Conservation (phyloP, 2,113 vertebrate genomes). For the Rhizomys pruinosus region DNA sequence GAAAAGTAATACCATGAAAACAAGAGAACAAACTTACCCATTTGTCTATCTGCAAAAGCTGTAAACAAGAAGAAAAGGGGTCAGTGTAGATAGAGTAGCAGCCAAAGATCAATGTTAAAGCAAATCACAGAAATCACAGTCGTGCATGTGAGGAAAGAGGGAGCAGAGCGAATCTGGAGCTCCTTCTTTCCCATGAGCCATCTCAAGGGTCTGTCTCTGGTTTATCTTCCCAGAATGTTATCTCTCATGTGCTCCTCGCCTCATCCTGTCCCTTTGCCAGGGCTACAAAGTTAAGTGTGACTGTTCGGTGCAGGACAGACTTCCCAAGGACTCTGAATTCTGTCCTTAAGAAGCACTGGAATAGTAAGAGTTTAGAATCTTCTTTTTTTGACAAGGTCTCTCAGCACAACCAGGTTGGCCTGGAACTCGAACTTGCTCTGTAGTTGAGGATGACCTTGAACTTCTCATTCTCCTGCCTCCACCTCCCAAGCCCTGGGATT, state of each 20-base stretch:
- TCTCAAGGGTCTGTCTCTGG: neutral
- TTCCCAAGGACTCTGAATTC: neutral
- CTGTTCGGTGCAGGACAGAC: neutral
- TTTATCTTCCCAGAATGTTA: neutral
- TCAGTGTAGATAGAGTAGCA: neutral
- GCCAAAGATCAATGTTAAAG: neutral
- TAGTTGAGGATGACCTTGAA: neutral
- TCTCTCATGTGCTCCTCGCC: neutral
- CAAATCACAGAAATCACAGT: too few species aligned
- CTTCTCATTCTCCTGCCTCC: neutral
- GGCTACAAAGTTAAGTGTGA: neutral
- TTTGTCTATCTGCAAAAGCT: slow-evolving; percentile 1
- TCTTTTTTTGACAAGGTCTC: neutral
- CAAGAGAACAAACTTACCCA: slow-evolving; percentile 43
- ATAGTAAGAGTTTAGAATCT: neutral
- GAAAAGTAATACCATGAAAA: neutral
- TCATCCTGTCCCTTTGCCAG: neutral
- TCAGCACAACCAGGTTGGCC: neutral
- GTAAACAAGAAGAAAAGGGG: neutral
- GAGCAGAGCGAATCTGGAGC: rapidly evolving
- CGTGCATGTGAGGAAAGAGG: neutral
- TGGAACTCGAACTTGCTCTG: neutral
- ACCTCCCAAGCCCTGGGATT: neutral
- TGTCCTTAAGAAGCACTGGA: neutral
- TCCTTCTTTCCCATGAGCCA: neutral